Conservation (phyloP, 2,113 vertebrate species). For the Gorsachius goisagi region DNA sequence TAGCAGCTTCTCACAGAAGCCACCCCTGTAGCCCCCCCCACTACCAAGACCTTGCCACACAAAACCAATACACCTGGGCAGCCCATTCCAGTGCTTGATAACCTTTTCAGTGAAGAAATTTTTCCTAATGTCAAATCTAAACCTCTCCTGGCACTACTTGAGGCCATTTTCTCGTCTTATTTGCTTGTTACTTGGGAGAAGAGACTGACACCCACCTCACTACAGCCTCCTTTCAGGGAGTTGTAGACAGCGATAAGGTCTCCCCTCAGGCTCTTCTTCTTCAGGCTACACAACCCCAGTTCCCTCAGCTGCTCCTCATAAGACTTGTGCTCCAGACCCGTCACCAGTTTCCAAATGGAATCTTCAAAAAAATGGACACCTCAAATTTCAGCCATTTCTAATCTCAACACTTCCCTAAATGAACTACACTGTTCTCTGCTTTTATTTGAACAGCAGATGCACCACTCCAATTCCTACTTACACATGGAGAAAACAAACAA, state of each 20-base stretch:
- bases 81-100: background rate
- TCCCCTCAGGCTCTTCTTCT: background rate
- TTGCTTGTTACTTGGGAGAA: background rate
- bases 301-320: background rate
- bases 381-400: background rate
- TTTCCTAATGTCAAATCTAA: background rate
- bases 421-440: background rate
- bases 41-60: too few relatives aligned
- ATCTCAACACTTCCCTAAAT: background rate
- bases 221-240: background rate
- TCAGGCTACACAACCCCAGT: background rate
- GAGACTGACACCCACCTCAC: accelerated
- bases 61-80: too few relatives aligned
- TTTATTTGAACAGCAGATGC: background rate
- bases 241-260: background rate
- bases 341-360: background rate
- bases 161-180: background rate
- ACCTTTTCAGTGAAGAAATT: background rate
- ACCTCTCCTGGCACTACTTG: background rate
- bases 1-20: too few relatives aligned
- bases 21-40: too few relatives aligned
- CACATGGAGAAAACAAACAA: background rate
- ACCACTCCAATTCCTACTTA: background rate
- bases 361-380: background rate
- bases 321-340: background rate